These are phyloP conservation scores for Anas platyrhynchos DNA, from an alignment of 2,113 vertebrate genomes.

Conservation along the genomic window DNA sequence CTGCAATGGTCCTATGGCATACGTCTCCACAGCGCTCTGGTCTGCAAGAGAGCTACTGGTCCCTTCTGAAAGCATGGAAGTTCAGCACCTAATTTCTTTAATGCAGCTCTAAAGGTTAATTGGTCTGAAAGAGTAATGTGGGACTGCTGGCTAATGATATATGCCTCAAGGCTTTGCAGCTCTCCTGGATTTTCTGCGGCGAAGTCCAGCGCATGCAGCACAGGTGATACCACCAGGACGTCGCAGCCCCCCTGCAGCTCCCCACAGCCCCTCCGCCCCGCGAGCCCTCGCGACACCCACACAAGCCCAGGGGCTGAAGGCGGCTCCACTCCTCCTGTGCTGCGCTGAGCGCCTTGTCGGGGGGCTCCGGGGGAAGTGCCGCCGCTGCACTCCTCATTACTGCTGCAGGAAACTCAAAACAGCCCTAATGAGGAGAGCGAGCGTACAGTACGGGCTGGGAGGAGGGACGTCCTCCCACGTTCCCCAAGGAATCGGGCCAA, in stretches of 20 bases:
- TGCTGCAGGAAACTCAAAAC: constrained; percentile 82
- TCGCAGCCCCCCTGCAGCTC: not conserved
- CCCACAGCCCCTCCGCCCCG: not conserved
- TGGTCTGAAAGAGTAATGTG: constrained; percentile 74
- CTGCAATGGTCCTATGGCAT: not conserved
- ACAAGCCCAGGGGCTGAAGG: constrained; percentile 75
- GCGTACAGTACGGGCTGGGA: constrained; percentile 46
- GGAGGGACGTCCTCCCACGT: constrained; percentile 77
- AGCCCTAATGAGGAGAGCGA: constrained; percentile 87
- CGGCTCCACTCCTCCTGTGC: constrained; percentile 81
- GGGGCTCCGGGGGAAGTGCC: constrained; percentile 80
- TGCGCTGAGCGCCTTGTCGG: constrained; percentile 88
- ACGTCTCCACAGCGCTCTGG: not conserved
- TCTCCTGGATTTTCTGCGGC: constrained; percentile 47
- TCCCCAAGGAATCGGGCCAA: constrained; percentile 83
- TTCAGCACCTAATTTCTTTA: constrained; percentile 78
- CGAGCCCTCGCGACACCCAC: constrained; percentile 30
- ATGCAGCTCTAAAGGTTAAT: constrained; percentile 81
- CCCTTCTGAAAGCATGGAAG: constrained; percentile 67
- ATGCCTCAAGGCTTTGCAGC: constrained; percentile 53
- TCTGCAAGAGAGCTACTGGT: constrained; percentile 37
- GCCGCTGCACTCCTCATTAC: constrained; percentile 83
- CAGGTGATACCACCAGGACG: constrained; percentile 33
- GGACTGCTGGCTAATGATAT: constrained; percentile 67
- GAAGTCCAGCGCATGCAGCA: constrained; percentile 8